Evolutionary conservation across 2,797 vertebrate species (phyloP), one percentile per base, ranked within the genome.

Genomic region (Falco rusticolus): DNA sequence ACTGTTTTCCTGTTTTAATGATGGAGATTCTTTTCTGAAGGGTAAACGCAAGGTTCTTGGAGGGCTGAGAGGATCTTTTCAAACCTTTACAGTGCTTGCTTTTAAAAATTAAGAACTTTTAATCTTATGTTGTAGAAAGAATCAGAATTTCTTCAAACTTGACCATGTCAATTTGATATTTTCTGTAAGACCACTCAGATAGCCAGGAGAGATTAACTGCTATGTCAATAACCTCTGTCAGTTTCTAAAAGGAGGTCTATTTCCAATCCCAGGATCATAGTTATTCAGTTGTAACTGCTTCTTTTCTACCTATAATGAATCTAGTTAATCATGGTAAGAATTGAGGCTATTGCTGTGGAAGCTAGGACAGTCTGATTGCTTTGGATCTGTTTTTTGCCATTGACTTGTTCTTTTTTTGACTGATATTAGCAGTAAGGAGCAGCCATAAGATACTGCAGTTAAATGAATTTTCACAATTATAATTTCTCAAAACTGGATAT

Each of bases 281-380:
- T 64, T 89, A 80, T 78, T 85, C 31, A 70, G 37, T 50, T 89
- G 69, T 76, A 93, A 76, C 68, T 80, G 57, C 47, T 89, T 72
- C 79, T 57, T 77, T 89, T 72, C 79, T 57, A 80, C 34, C 48
- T 77, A 22, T 81, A 89, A 70, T 11, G 25, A 88, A 75, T 75
- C 54, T 75, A 84, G 90, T 80, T 75, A 91, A 92, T 47, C 72
- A 94, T 26, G 9, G 21, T 75, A 89, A 91, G 22, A 95, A 95
- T 48, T 50, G 28, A 92, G 39, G 75, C 15, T 87, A 56, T 81
- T 96, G 39, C 34, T 74, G 41, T 63, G 43, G 41, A 80, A 87
- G n/a, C 28, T 63, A 66, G 89, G 57, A 51, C 14, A 66, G 53
- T n/a, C 53, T 72, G 33, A 79, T 60, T 83, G 60, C 47, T 92